Base-by-base conservation (phyloP, 1,140 invertebrate species). In the Mycetomoellerius zeteki region DNA sequence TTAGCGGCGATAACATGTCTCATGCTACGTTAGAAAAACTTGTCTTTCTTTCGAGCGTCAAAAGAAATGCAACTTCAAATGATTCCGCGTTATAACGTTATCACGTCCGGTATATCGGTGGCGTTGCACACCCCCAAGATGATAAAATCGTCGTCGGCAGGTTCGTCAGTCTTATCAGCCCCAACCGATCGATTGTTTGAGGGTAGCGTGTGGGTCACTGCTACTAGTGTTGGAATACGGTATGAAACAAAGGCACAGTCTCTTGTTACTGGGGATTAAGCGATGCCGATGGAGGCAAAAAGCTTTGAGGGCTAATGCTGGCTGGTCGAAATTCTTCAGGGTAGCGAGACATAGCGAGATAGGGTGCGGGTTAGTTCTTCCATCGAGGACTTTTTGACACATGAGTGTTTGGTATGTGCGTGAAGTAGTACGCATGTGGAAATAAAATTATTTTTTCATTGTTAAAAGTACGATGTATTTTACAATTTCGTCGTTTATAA, bases 241-340 rank as follows among this genome's bases (percentile, higher is more conserved):
- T 43, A 84, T 72, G 89, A 90, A 91, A 90, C 90, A 90, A 90
- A 90, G 85, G 82, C 82, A 33, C 77, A 77, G 76, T 86, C 89
- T 90, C 89, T 90, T 82, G 89, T 91, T 90, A 88, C 71, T n/a
- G 82, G 19, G 89, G 88, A 80, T 90, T 90, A 90, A 85, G 88
- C 88, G 56, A 82, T 43, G 43, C 54, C 72, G 37, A 72, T 33
- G 27, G 24, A 60, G 33, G 58, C 72, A 80, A 80, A 86, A 88
- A 90, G 78, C 43, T 86, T 37, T 37, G 19, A 43, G 81, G 62
- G 62, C 65, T 72, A 88, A 80, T 87, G 69, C 65, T 14, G 37
- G 30, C 30, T 30, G 54, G 12, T 19, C 30, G n/a, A n/a, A 50
- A 75, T 84, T 47, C 54, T 75, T 75, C n/a, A 33, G 67, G 62